A percentile compares a stretch with the other conserved stretches of the same genome.
These are phyloP conservation scores for Tragulus kanchil DNA, from an alignment of 2,113 vertebrate genomes.

Conservation along the genomic window DNA sequence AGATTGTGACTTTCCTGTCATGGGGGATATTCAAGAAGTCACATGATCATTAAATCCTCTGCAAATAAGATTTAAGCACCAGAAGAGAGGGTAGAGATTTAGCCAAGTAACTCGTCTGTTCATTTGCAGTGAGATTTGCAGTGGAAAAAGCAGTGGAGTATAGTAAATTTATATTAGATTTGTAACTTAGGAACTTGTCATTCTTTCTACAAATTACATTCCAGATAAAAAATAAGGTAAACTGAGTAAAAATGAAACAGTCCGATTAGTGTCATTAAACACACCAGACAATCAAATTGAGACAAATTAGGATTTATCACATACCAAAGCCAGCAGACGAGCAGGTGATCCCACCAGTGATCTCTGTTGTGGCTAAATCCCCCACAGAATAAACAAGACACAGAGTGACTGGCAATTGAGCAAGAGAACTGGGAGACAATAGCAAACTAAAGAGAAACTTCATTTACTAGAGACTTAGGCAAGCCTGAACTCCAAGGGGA, in stretches of 20 bases:
- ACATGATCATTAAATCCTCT: neutral
- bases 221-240: neutral
- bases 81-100: neutral
- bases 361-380: neutral
- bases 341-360: neutral
- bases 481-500: neutral
- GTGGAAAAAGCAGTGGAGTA: neutral
- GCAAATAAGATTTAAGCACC: neutral
- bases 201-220: slow-evolving; percentile 40
- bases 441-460: neutral
- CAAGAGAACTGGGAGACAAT: neutral
- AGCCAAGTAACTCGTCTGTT: neutral
- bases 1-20: neutral
- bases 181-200: neutral
- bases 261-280: neutral
- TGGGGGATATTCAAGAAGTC: neutral
- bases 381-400: neutral
- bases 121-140: neutral
- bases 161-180: neutral
- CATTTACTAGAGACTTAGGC: neutral
- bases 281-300: neutral
- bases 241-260: neutral
- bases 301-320: neutral
- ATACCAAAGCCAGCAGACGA: neutral
- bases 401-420: neutral